Evolutionary conservation across 2,113 vertebrate genomes (phyloP), one percentile per base, ranked within the genome.

Genomic region (Kryptolebias marmoratus): DNA sequence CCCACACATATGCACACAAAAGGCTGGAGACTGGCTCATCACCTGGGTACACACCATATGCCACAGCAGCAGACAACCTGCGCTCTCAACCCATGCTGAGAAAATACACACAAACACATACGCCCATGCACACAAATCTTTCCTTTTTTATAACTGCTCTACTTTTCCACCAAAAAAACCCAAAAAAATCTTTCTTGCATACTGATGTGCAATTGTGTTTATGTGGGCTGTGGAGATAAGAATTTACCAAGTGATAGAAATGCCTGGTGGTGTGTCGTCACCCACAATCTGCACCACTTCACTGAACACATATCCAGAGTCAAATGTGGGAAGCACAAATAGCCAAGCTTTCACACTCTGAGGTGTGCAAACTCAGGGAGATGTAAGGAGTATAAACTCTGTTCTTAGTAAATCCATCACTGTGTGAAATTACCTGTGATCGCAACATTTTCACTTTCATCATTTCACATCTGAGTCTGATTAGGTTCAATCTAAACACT

Each of bases 21-120:
- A 84, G 79, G 53, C 81, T 71, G 65, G 58, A 81, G 81, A 80
- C 80, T 52, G 81, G 80, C 88, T 90, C 85, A 73, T 92, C 92
- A 92, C 92, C 91, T 91, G 87, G 85, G 91, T 90, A 79, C 68
- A 75, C 85, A 79, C 92, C 92, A 93, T 93, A 93, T 93, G 93
- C 82, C 86, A 80, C 52, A 2, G 72, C 73, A 80, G 84, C 84
- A 79, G 79, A 87, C 88, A 90, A 88, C 87, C 89, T 88, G 85
- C 79, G 89, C 81, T 70, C 71, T 22, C 31, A 57, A 68, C 79
- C 77, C 88, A 73, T 65, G 75, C 77, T 59, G 82, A 73, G 64
- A 85, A 73, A 62, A 27, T 75, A 76, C 78, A 45, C 27, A 75
- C 71, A 52, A 80, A 56, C 36, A 75, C 75, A 52, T 50, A 22